A percentile compares a stretch with the other conserved stretches of the same genome.
Conservation (phyloP, 23 tunicate genomes). For the Diplosoma virens region DNA sequence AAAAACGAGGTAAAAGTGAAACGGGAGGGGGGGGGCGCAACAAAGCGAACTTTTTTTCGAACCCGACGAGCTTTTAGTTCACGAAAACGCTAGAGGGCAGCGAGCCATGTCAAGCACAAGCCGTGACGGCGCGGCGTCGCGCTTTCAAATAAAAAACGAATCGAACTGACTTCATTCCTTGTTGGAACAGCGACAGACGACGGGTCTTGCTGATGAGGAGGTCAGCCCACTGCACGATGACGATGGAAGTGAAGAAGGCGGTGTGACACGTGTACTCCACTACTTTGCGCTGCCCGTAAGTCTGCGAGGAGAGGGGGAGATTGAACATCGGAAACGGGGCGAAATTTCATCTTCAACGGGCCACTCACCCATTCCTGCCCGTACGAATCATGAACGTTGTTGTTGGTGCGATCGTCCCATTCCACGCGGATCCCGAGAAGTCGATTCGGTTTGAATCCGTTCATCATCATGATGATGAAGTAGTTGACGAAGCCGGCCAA, state of each 20-base stretch:
- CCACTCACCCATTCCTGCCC: conserved; percentile 98
- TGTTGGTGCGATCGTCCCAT: conserved; percentile 80
- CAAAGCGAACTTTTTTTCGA: too few species aligned
- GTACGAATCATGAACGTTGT: conserved; percentile 68
- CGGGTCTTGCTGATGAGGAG: conserved; percentile 94
- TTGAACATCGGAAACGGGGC: too few species aligned
- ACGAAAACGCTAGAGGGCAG: too few species aligned
- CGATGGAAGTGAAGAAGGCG: conserved; percentile 99
- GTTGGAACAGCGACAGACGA: conserved; percentile 97
- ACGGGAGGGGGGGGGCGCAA: too few species aligned
- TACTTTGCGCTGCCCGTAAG: conserved; percentile 89
- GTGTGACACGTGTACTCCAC: conserved; percentile 99
- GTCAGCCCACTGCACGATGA: conserved; percentile 99
- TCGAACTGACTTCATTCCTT: conserved; percentile 89
- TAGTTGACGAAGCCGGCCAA: conserved; percentile 97
- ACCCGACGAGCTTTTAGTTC: too few species aligned
- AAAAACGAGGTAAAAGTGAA: too few species aligned
- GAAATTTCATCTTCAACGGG: too few species aligned
- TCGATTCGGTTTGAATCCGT: conserved; percentile 74
- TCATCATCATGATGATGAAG: conserved; percentile 89
- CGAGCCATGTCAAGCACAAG: too few species aligned
- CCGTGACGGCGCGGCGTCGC: too few species aligned
- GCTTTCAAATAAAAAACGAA: too few species aligned
- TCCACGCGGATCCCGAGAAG: conserved; percentile 60
- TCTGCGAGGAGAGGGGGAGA: too few species aligned